phyloP scores from a whole-genome alignment of 2,888 invertebrate genomes.

The Scaptomyza reducta region DNA sequence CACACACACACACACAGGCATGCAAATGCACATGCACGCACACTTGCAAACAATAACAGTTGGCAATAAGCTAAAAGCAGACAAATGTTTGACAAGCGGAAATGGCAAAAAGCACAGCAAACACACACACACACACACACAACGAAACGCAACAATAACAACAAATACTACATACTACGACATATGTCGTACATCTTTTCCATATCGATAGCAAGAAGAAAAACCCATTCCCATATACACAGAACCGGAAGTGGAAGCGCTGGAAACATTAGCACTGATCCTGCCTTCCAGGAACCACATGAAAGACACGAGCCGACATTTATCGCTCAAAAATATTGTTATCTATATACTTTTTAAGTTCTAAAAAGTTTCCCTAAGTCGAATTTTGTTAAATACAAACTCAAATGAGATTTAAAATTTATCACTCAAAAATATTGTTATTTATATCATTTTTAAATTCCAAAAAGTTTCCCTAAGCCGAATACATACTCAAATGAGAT shows the following conservation, averaged over 20 bases:
- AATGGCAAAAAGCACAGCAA: slow-evolving; percentile 62
- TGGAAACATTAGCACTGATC: neutral
- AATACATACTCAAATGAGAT: no score
- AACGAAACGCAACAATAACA: slow-evolving; percentile 18
- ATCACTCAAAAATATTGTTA: no score
- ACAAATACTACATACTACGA: slow-evolving; percentile 4
- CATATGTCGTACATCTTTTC: neutral
- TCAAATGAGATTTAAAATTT: no score
- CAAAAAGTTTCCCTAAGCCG: no score
- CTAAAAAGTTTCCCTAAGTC: no score
- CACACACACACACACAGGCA: slow-evolving; percentile 21
- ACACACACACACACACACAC: slow-evolving; percentile 50
- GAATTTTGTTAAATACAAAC: no score
- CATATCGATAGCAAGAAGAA: neutral
- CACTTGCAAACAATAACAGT: slow-evolving; percentile 21
- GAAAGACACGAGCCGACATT: neutral
- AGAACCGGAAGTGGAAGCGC: slow-evolving; percentile 19
- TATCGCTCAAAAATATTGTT: no score
- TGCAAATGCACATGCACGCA: slow-evolving; percentile 5
- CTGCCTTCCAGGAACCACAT: slow-evolving; percentile 13
- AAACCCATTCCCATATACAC: neutral
- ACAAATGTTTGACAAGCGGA: slow-evolving; percentile 78
- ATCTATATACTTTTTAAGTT: no score
- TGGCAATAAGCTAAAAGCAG: slow-evolving; percentile 77
- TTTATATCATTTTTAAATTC: no score